These are phyloP conservation scores for Mus pahari DNA, from an alignment of 2,113 vertebrate genomes.

Conservation along the genomic window DNA sequence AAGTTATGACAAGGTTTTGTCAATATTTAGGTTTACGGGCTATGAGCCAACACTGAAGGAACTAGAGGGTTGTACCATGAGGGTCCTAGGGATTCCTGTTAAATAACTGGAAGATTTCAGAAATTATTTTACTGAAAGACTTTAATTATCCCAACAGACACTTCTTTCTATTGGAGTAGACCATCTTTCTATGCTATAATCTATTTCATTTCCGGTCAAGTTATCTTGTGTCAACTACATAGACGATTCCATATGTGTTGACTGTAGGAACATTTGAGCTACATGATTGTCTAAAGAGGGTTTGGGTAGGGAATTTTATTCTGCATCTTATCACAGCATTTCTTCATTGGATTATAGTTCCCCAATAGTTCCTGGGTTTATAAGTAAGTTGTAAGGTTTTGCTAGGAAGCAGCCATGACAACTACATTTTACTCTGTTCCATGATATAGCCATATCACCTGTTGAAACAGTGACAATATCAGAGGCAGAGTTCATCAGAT, in stretches of 20 bases:
- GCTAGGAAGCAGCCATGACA: neutral
- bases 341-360: neutral
- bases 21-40: conserved; percentile 44
- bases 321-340: neutral
- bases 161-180: neutral
- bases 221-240: neutral
- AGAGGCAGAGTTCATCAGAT: neutral
- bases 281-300: neutral
- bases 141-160: neutral
- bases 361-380: neutral
- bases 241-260: neutral
- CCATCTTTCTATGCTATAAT: neutral
- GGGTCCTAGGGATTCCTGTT: conserved; percentile 10
- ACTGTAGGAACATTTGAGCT: neutral
- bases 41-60: neutral
- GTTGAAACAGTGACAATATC: neutral
- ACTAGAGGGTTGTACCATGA: neutral
- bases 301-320: conserved; percentile 40
- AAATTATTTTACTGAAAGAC: conserved; percentile 19
- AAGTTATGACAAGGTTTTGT: neutral
- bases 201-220: conserved; percentile 42
- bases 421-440: neutral
- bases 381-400: conserved; percentile 16
- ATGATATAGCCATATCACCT: neutral
- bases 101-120: neutral